Base-by-base conservation (phyloP, 2,888 invertebrate genomes). In the Cantharis flavilabris region DNA sequence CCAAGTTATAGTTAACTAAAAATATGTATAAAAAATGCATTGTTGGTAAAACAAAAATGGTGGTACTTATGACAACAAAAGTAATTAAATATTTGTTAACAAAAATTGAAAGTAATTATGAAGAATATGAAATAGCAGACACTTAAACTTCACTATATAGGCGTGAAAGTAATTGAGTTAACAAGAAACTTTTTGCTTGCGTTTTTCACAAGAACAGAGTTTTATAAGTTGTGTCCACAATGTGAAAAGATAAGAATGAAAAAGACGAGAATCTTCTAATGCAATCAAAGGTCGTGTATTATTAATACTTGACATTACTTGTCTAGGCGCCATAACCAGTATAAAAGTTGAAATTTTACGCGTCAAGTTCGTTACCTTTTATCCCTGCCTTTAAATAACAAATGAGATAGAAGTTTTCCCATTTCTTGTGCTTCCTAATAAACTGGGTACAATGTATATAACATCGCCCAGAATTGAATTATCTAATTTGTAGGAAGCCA, bases 261-360 rank as follows among this genome's bases (percentile, higher is more conserved):
- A 75, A 79, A 78, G 81, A 71, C 77, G 77, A 76, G 78, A 81
- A 80, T 78, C 77, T 74, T 76, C 80, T 82, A 83, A 83, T 81
- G 83, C 83, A 83, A 83, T 83, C 83, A 83, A 83, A 83, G 76
- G 77, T 79, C 73, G 76, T 83, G 82, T 82, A 83, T 83, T 83
- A 83, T 83, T 83, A 83, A 83, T 82, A 82, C 80, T 81, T 79
- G 78, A 77, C 80, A 82, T 81, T 81, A 81, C 81, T 81, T 80
- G 65, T 20, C 76, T 77, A 81, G 82, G 82, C 80, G 81, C 77
- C 80, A 82, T 75, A 72, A 76, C 80, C 76, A 76, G 79, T 76
- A 78, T 79, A 69, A 72, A 65, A 78, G 76, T 75, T 78, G 77
- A 69, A 76, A 70, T 70, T 69, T 75, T 70, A 65, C 69, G 70